These are phyloP conservation scores for Noctilio leporinus DNA, from an alignment of 2,113 vertebrate species.

Conservation along the genomic window DNA sequence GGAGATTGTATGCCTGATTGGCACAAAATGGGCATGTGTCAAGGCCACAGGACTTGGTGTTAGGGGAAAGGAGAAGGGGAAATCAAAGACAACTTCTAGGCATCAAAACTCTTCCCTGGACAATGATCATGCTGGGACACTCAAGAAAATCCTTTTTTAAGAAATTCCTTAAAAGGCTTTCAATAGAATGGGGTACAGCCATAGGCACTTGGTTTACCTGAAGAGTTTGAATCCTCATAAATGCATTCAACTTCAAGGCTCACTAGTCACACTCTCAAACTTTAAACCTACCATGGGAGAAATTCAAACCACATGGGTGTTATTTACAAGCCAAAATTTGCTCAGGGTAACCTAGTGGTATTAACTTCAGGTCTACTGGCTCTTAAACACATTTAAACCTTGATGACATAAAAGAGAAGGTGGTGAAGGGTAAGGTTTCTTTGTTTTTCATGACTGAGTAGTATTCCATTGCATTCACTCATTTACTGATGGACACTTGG, in stretches of 20 bases:
- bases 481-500: too few species aligned
- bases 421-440: neutral
- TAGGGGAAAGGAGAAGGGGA: neutral
- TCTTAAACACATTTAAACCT: slow-evolving; percentile 58
- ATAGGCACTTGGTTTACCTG: slow-evolving; percentile 54
- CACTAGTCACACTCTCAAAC: slow-evolving; percentile 37
- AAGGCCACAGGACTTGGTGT: neutral
- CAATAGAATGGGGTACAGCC: neutral
- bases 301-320: slow-evolving; percentile 50
- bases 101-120: neutral
- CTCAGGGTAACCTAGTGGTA: slow-evolving; percentile 35
- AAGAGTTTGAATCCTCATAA: slow-evolving; percentile 64
- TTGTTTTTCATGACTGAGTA: neutral
- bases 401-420: neutral
- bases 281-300: slow-evolving; percentile 54
- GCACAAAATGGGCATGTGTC: neutral
- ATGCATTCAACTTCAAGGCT: slow-evolving; percentile 57
- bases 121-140: neutral
- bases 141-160: neutral
- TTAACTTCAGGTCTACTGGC: neutral
- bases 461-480: neutral
- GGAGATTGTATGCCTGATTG: neutral
- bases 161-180: slow-evolving; percentile 13
- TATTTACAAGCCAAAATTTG: slow-evolving; percentile 39
- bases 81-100: too few species aligned